These are phyloP conservation scores for Nemotelus nigrinus DNA, from an alignment of 2,888 invertebrate genomes.

Conservation along the genomic window DNA sequence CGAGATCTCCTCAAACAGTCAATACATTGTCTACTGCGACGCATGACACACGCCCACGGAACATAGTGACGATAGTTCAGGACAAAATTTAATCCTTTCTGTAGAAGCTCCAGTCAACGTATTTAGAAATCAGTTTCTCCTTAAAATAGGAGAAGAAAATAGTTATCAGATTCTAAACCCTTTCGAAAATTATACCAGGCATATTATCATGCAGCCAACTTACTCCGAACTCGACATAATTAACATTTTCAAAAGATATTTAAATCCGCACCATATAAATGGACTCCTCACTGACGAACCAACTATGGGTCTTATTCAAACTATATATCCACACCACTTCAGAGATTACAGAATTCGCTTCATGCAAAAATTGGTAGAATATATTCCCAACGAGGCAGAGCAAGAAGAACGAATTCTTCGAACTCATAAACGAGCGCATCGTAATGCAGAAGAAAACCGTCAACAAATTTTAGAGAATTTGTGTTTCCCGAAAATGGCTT, in stretches of 20 bases:
- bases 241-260: not conserved
- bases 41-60: not conserved
- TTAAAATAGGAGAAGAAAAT: not conserved
- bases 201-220: not conserved
- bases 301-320: not conserved
- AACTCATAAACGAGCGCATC: too few species aligned
- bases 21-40: not conserved
- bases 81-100: slow-evolving; percentile 36
- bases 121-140: not conserved
- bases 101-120: slow-evolving; percentile 33
- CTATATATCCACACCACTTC: too few species aligned
- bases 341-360: too few species aligned
- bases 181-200: too few species aligned
- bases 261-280: not conserved
- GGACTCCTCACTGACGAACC: slow-evolving; percentile 19
- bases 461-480: slow-evolving; percentile 5
- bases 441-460: not conserved
- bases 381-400: too few species aligned
- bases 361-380: too few species aligned
- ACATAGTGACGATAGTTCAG: slow-evolving; percentile 36
- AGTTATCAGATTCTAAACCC: not conserved
- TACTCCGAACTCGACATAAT: not conserved
- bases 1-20: slow-evolving; percentile 27
- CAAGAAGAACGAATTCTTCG: too few species aligned
- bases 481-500: not conserved